Evolutionary conservation across 1,140 invertebrate genomes (phyloP), one percentile per base, ranked within the genome.

Genomic region (Drosophila kikkawai): DNA sequence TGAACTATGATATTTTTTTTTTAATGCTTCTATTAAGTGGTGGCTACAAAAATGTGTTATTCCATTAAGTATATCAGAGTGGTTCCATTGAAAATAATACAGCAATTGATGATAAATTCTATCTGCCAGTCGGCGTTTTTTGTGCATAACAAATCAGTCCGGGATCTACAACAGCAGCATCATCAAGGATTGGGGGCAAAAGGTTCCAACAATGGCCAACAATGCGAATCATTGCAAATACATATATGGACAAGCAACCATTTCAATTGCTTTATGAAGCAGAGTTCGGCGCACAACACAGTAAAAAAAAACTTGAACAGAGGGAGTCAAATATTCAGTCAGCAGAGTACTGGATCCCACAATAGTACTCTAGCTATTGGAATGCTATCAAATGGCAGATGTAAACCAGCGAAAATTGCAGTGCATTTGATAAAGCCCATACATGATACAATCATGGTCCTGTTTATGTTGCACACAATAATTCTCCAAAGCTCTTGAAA

Each of bases 51-150:
- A 50, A 13, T 26, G 0, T n/a, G n/a, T 29, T 29, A 29, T 50
- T 50, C 1, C n/a, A 48, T 48, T n/a, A 29, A 29, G 13, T 29
- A 7, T n/a, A 15, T 26, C 7, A 26, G 7, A 26, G 26, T 50
- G n/a, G 5, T n/a, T 32, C 15, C 26, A 68, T 32, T 42, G 68
- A 44, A 65, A 77, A 69, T 73, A 77, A 51, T 65, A 68, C 66
- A 71, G 71, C 69, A 71, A 82, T 86, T 86, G 75, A 85, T 86
- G 69, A 81, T 75, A 71, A 81, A 81, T 67, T 71, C 57, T 79
- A 79, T 81, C 59, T 71, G 64, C 48, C 36, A 67, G 48, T 82
- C 48, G 63, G 36, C 53, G 58, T 66, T 85, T 83, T 81, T 85
- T 86, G 70, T 86, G 82, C 75, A 86, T 79, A 69, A 47, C 15